Conservation (phyloP, 1,140 invertebrate species). For the Tetranychus urticae region DNA sequence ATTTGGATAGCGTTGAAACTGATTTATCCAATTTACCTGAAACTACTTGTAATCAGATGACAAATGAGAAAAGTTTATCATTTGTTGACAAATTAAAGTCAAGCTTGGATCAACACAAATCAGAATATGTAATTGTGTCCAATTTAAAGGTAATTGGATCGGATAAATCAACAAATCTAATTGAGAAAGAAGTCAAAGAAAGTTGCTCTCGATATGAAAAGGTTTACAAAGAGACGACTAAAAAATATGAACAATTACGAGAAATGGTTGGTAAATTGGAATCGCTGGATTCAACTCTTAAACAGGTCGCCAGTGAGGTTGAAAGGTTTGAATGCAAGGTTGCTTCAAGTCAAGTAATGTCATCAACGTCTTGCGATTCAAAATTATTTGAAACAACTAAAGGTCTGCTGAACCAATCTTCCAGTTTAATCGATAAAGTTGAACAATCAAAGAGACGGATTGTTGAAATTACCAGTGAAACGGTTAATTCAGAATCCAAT, state of each 20-base stretch:
- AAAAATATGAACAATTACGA: background rate
- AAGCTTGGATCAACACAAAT: background rate
- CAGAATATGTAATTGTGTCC: background rate
- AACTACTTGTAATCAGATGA: background rate
- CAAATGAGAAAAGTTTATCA: background rate
- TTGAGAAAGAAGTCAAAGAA: background rate
- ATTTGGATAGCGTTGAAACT: background rate
- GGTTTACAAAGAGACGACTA: background rate
- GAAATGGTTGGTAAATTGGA: background rate
- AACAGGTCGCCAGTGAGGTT: background rate
- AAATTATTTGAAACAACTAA: background rate
- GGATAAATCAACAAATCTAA: background rate
- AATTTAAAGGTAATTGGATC: background rate
- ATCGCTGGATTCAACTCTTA: background rate
- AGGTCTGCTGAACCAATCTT: background rate
- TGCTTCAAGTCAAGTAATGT: background rate
- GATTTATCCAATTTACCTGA: background rate
- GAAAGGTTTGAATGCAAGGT: background rate
- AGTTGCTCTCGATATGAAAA: background rate
- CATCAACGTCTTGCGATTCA: background rate
- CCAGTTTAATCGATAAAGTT: too few species aligned
- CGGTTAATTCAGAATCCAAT: too few species aligned
- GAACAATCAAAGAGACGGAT: too few species aligned
- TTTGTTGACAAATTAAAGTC: background rate
- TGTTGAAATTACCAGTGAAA: too few species aligned